Evolutionary conservation across 2,797 vertebrate species (phyloP).

Genomic region (Paguma larvata): DNA sequence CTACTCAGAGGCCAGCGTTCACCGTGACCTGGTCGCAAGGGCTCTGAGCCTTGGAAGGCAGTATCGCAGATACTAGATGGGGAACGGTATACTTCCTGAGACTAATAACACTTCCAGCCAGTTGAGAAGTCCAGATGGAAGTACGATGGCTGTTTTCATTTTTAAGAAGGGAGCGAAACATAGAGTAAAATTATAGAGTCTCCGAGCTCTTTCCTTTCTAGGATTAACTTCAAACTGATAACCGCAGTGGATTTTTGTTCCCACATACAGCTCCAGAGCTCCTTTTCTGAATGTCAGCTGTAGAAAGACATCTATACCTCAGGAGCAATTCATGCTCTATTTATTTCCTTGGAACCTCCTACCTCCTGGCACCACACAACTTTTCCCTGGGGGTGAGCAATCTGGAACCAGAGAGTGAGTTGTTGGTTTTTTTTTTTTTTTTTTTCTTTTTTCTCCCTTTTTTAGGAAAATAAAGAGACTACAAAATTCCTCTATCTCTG

Average conservation of each 20-base stretch:
- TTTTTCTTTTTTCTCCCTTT: not conserved
- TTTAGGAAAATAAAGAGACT: conserved; percentile 11
- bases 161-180: not conserved
- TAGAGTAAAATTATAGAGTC: not conserved
- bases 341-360: conserved; percentile 60
- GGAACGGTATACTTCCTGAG: not conserved
- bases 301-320: conserved; percentile 34
- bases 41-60: not conserved
- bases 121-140: not conserved
- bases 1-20: not conserved
- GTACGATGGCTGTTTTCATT: not conserved
- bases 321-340: conserved; percentile 72
- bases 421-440: not conserved
- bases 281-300: conserved; percentile 24
- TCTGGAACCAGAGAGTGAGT: conserved; percentile 58
- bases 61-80: not conserved
- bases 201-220: not conserved
- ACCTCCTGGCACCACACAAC: conserved; percentile 31
- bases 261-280: not conserved
- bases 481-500: conserved; percentile 1
- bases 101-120: not conserved
- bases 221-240: conserved; percentile 14
- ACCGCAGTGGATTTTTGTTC: not conserved
- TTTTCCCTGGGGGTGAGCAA: conserved; percentile 60
- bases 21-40: not conserved